Percentiles rank a stretch among this genome's conserved stretches.
Conservation (phyloP, 2,888 invertebrate species). For the Diadromus collaris region DNA sequence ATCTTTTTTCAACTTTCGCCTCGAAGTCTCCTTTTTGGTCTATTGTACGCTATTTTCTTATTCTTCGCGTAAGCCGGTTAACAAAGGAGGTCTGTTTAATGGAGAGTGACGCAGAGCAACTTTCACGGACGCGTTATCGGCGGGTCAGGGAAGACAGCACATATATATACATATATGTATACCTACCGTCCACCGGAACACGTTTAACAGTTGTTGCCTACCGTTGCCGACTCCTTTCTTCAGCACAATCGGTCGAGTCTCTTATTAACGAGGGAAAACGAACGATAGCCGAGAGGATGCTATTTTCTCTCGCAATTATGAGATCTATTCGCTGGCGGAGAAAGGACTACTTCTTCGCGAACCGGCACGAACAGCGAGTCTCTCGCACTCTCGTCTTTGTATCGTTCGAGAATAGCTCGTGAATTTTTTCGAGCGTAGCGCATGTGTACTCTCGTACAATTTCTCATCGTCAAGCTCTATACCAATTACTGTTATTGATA, state of each 20-base stretch:
- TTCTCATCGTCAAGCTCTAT: background rate
- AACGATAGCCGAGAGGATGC: constrained; percentile 29
- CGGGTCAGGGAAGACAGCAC: constrained; percentile 31
- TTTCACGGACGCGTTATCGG: constrained; percentile 45
- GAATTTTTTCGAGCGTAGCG: background rate
- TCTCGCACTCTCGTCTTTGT: constrained; percentile 14
- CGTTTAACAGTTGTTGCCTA: constrained; percentile 39
- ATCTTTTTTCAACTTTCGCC: constrained; percentile 2
- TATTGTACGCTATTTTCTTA: background rate
- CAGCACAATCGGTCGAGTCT: constrained; percentile 44
- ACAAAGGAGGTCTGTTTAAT: constrained; percentile 50
- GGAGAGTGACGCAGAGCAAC: constrained; percentile 49
- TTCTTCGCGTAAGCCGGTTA: constrained; percentile 31
- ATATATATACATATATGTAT: background rate
- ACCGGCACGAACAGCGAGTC: constrained; percentile 16
- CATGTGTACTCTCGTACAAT: background rate
- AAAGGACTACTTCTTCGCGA: constrained; percentile 22
- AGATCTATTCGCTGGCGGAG: constrained; percentile 30
- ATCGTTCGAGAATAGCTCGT: constrained; percentile 6
- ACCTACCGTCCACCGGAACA: constrained; percentile 34
- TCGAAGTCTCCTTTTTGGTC: background rate
- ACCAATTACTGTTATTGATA: background rate
- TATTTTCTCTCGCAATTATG: constrained; percentile 54
- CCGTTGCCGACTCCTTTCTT: constrained; percentile 41
- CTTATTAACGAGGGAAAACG: constrained; percentile 55